Evolutionary conservation across 2,888 invertebrate species (phyloP).

Genomic region (Cyrtodaria siliqua): DNA sequence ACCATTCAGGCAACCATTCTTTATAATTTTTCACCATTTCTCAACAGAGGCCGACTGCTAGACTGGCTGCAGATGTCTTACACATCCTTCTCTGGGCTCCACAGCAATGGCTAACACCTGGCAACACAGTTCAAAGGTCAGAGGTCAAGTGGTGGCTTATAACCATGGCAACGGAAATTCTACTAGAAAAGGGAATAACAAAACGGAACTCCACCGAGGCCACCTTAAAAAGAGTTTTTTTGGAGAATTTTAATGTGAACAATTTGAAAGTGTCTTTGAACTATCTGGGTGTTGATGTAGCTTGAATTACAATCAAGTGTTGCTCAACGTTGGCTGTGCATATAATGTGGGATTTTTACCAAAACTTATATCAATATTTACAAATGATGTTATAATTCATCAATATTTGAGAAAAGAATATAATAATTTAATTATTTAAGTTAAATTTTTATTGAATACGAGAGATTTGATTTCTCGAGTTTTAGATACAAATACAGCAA

Average conservation of each 20-base stretch:
- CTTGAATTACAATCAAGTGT: too few species aligned
- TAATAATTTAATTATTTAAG: too few species aligned
- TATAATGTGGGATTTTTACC: too few species aligned
- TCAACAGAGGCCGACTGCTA: constrained; percentile 72
- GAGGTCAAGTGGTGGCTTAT: constrained; percentile 48
- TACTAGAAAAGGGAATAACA: constrained; percentile 7
- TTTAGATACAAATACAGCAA: too few species aligned
- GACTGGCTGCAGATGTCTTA: constrained; percentile 71
- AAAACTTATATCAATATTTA: too few species aligned
- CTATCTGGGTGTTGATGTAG: constrained; percentile 1
- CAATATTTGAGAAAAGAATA: too few species aligned
- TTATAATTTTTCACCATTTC: constrained; percentile 4
- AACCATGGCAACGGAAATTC: constrained; percentile 52
- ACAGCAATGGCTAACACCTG: constrained; percentile 57
- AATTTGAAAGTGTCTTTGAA: constrained; percentile 14
- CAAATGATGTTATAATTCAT: too few species aligned
- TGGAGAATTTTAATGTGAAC: constrained; percentile 28
- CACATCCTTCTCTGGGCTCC: constrained; percentile 71
- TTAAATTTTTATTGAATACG: too few species aligned
- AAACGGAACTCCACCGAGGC: constrained; percentile 1
- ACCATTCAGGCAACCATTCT: neutral
- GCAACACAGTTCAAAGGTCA: constrained; percentile 34
- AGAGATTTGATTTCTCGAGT: too few species aligned
- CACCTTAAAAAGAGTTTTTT: constrained; percentile 23
- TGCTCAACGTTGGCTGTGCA: too few species aligned